Conservation (phyloP, 2,797 vertebrate genomes). For the Scleropages formosus region DNA sequence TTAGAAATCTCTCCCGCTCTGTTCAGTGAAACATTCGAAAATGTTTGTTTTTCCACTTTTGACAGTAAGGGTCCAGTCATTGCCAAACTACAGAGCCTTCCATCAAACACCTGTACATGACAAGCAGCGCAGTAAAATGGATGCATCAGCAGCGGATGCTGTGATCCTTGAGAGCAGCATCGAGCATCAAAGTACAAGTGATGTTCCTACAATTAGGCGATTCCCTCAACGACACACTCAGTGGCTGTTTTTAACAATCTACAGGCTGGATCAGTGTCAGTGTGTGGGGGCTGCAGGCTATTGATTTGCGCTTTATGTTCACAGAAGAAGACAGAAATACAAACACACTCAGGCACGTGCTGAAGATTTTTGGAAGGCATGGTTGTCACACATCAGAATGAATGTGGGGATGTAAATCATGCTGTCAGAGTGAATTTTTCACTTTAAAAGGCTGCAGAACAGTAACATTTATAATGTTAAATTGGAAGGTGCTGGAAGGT, state of each 20-base stretch:
- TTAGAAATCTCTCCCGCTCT: neutral
- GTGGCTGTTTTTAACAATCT: neutral
- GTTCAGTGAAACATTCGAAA: neutral
- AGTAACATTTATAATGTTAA: neutral
- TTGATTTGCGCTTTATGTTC: neutral
- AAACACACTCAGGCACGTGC: neutral
- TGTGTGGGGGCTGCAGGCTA: neutral
- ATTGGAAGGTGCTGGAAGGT: neutral
- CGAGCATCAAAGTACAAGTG: conserved; percentile 1
- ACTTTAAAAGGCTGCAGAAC: neutral
- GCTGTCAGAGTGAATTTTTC: too few species aligned
- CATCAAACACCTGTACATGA: too few species aligned
- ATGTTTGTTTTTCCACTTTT: neutral
- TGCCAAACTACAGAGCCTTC: neutral
- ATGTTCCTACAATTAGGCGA: neutral
- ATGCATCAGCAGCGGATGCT: neutral
- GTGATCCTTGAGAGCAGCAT: neutral
- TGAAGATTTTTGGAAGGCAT: neutral
- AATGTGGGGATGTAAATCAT: neutral
- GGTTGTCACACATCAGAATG: neutral
- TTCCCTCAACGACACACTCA: conserved; percentile 6
- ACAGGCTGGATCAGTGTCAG: neutral
- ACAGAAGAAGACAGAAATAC: neutral
- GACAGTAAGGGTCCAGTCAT: too few species aligned
- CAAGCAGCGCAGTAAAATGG: neutral